Percentiles rank a stretch among this genome's conserved stretches.
Evolutionary conservation across 2,888 invertebrate species (phyloP).

Genomic region (Cheiracanthium punctorium): DNA sequence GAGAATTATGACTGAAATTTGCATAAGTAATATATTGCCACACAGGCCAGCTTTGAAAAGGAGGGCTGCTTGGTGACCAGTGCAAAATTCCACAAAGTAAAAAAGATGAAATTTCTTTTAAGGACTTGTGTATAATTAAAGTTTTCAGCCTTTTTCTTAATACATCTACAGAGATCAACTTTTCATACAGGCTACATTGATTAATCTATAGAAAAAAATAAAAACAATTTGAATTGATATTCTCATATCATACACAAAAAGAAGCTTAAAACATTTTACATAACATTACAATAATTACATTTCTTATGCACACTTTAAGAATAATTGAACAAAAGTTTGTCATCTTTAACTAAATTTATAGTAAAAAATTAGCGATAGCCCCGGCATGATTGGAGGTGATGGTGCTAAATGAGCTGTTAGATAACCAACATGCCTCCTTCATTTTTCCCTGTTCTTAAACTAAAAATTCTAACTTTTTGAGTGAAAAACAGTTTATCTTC

Average conservation of each 20-base stretch:
- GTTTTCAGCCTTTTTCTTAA: slow-evolving; percentile 81
- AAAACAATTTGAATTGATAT: not conserved
- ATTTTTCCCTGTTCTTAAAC: no score
- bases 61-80: slow-evolving; percentile 41
- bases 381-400: no score
- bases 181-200: slow-evolving; percentile 78
- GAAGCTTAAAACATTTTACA: no score
- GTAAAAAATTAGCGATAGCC: no score
- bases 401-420: no score
- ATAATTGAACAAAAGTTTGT: no score
- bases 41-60: slow-evolving; percentile 49
- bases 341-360: no score
- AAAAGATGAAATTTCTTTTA: slow-evolving; percentile 85
- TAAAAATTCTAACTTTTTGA: no score
- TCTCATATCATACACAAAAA: not conserved
- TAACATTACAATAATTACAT: no score
- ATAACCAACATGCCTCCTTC: no score
- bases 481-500: no score
- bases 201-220: slow-evolving; percentile 29
- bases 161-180: slow-evolving; percentile 82
- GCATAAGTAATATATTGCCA: slow-evolving; percentile 73
- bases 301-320: no score
- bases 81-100: slow-evolving; percentile 86
- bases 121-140: slow-evolving; percentile 83
- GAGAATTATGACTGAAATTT: slow-evolving; percentile 77